These are phyloP conservation scores for Stenoptilia bipunctidactyla DNA, from an alignment of 2,888 invertebrate genomes.

Conservation along the genomic window DNA sequence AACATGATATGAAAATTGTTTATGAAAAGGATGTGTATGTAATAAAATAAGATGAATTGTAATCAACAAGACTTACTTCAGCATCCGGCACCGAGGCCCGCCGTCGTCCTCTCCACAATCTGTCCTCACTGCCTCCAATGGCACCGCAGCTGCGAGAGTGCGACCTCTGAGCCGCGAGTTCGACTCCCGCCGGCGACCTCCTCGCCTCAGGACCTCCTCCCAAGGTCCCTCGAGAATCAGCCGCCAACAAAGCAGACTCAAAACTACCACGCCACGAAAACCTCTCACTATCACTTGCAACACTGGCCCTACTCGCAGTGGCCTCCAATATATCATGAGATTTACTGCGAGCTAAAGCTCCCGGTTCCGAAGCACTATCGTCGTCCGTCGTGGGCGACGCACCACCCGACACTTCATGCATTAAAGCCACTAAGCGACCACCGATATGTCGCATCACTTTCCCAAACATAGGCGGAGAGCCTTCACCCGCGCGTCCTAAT, in stretches of 20 bases:
- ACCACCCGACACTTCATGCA: slow-evolving; percentile 92
- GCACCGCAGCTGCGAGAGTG: slow-evolving; percentile 88
- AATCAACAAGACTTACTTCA: slow-evolving; percentile 48
- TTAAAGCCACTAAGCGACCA: slow-evolving; percentile 85
- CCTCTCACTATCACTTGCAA: slow-evolving; percentile 89
- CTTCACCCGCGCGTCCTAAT: slow-evolving; percentile 78
- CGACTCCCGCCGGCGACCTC: slow-evolving; percentile 85
- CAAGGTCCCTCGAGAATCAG: slow-evolving; percentile 85
- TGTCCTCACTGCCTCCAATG: slow-evolving; percentile 79
- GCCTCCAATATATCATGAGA: slow-evolving; percentile 85
- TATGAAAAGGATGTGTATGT: too few species aligned
- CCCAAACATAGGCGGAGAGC: slow-evolving; percentile 87
- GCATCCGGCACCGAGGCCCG: slow-evolving; percentile 60
- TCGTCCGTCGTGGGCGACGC: slow-evolving; percentile 81
- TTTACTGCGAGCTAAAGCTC: slow-evolving; percentile 80
- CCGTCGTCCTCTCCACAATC: slow-evolving; percentile 57
- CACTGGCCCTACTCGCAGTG: slow-evolving; percentile 70
- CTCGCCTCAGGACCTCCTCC: slow-evolving; percentile 83
- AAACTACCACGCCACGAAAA: slow-evolving; percentile 95
- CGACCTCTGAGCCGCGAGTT: slow-evolving; percentile 83
- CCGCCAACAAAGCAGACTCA: slow-evolving; percentile 90
- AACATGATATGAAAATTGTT: too few species aligned
- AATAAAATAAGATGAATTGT: too few species aligned
- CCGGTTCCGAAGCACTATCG: slow-evolving; percentile 78
- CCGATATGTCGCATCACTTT: slow-evolving; percentile 95